A percentile compares a stretch with the other conserved stretches of the same genome.
phyloP scores from a whole-genome alignment of 2,888 invertebrate genomes.

The Caenorhabditis sp. region DNA sequence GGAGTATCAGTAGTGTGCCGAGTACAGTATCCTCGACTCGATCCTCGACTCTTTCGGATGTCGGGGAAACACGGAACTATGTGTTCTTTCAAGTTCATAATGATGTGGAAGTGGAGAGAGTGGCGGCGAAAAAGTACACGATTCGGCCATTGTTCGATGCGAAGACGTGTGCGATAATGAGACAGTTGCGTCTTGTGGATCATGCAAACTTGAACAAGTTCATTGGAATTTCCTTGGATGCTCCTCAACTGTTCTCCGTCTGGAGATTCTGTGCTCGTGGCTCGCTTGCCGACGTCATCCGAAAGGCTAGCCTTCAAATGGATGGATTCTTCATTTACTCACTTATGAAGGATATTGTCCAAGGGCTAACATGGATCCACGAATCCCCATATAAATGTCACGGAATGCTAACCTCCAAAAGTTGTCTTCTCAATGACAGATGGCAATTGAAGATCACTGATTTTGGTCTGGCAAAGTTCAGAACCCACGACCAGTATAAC shows the following conservation, averaged over 20 bases:
- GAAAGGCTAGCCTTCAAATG: conserved; percentile 72
- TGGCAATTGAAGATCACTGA: conserved; percentile 79
- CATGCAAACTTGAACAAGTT: conserved; percentile 77
- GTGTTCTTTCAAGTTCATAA: conserved; percentile 48
- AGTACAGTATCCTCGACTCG: conserved; percentile 44
- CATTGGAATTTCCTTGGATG: conserved; percentile 78
- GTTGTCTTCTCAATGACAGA: conserved; percentile 77
- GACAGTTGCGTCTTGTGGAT: conserved; percentile 68
- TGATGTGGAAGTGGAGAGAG: conserved; percentile 63
- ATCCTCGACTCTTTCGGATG: conserved; percentile 36
- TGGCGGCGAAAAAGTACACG: conserved; percentile 70
- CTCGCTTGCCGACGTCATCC: conserved; percentile 72
- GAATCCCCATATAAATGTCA: conserved; percentile 56
- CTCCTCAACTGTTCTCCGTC: conserved; percentile 73
- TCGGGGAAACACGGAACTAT: conserved; percentile 53
- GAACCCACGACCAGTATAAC: conserved; percentile 37
- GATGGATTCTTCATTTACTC: conserved; percentile 77
- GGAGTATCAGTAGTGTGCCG: conserved; percentile 51
- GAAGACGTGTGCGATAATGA: conserved; percentile 37
- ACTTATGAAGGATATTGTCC: conserved; percentile 72
- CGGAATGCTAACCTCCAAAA: conserved; percentile 72
- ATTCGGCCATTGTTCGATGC: conserved; percentile 31
- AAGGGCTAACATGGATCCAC: conserved; percentile 67
- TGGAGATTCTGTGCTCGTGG: conserved; percentile 80
- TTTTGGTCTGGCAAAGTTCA: conserved; percentile 69